Percentiles rank a stretch among this genome's conserved stretches.
phyloP scores from a whole-genome alignment of 2,797 vertebrate species.

The Discoglossus pictus region DNA sequence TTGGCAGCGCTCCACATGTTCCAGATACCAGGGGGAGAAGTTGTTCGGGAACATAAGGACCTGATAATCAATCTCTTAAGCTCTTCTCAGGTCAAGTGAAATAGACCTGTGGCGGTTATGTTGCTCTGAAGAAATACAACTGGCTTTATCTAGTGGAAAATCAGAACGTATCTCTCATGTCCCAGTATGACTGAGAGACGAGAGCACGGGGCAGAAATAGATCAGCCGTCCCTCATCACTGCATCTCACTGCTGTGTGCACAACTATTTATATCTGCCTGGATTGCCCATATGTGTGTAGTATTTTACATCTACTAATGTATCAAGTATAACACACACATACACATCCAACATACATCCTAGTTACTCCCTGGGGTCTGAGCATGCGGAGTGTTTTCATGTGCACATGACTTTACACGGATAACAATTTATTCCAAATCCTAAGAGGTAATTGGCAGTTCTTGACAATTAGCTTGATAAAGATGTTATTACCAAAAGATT shows the following conservation, averaged over 20 bases:
- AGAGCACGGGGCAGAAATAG: constrained; percentile 29
- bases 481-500: too few species aligned
- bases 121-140: constrained; percentile 24
- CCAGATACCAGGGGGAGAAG: constrained; percentile 27
- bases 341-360: too few species aligned
- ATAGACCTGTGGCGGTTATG: constrained; percentile 27
- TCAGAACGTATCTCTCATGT: constrained; percentile 1
- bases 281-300: too few species aligned
- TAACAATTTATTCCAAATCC: too few species aligned
- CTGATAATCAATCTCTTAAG: constrained; percentile 46
- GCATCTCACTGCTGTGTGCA: neutral
- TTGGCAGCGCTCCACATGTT: constrained; percentile 26
- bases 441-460: too few species aligned
- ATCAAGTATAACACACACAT: too few species aligned
- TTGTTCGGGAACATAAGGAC: constrained; percentile 34
- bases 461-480: too few species aligned
- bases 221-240: constrained; percentile 1
- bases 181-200: constrained; percentile 14
- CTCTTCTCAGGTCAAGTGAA: constrained; percentile 39
- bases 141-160: constrained; percentile 37
- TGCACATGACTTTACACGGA: too few species aligned
- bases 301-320: too few species aligned
- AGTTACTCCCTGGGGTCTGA: too few species aligned
- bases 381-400: too few species aligned
- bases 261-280: neutral